Conservation (phyloP, 1,140 invertebrate genomes). For the Mamestra configurata region DNA sequence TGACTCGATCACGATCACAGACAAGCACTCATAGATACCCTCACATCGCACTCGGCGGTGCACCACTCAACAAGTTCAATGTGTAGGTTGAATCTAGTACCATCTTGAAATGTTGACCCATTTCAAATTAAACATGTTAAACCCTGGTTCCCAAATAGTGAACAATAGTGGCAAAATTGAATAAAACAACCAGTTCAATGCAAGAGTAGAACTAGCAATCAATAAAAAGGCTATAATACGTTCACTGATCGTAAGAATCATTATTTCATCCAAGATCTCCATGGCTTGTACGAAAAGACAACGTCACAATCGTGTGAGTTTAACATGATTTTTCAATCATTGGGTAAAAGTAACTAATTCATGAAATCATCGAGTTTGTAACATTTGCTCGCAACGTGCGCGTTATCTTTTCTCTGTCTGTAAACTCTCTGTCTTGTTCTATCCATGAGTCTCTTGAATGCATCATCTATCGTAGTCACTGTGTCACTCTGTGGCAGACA, state of each 20-base stretch:
- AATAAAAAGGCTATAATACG: not conserved
- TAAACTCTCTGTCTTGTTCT: not conserved
- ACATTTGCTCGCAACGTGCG: constrained; percentile 18
- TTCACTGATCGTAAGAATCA: not conserved
- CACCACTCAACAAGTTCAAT: not conserved
- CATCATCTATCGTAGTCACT: not conserved
- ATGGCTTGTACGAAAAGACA: not conserved
- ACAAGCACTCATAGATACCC: not conserved
- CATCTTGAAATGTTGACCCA: not conserved
- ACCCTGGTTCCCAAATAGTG: not conserved
- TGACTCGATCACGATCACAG: not conserved
- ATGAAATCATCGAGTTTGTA: constrained; percentile 3
- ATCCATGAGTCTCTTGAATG: not conserved
- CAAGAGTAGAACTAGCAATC: not conserved
- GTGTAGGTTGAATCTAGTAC: not conserved
- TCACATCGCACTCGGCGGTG: not conserved
- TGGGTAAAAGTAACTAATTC: constrained; percentile 17
- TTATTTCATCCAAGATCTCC: not conserved
- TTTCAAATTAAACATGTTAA: not conserved
- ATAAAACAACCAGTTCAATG: not conserved
- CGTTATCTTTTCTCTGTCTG: not conserved
- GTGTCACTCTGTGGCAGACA: too few species aligned
- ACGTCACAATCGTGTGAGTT: not conserved
- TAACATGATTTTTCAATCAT: constrained; percentile 9
- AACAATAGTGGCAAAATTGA: not conserved